Evolutionary conservation across 2,113 vertebrate genomes (phyloP).

Genomic region (Lophotis ruficrista): DNA sequence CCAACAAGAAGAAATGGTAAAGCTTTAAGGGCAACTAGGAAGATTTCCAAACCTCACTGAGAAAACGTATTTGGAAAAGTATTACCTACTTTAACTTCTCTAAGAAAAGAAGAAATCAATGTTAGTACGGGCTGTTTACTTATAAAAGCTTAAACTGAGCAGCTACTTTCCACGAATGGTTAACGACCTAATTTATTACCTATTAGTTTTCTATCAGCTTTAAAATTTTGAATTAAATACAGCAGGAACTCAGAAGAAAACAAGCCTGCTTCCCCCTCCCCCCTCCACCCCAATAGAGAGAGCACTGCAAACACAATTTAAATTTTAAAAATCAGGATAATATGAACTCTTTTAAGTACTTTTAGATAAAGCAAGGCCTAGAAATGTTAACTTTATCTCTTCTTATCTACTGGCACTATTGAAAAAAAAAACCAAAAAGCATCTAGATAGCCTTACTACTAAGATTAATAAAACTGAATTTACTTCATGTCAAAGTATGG

Average conservation of each 20-base stretch:
- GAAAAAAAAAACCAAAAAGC: not conserved
- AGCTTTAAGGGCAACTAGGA: not conserved
- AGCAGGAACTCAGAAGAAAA: not conserved
- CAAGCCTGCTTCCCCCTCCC: not conserved
- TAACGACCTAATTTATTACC: not conserved
- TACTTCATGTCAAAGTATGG: not conserved
- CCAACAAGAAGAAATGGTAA: not conserved
- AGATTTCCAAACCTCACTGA: not conserved
- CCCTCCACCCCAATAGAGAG: not conserved
- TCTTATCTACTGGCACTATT: not conserved
- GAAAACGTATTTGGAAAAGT: not conserved
- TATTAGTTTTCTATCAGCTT: not conserved
- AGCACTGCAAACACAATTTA: not conserved
- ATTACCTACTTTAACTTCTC: not conserved
- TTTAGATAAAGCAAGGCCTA: not conserved
- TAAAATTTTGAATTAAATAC: not conserved
- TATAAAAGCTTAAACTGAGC: not conserved
- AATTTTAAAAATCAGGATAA: not conserved
- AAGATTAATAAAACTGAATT: not conserved
- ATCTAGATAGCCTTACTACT: not conserved
- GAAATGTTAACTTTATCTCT: not conserved
- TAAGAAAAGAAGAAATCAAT: not conserved
- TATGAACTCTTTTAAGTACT: not conserved
- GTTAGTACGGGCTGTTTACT: not conserved
- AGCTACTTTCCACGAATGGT: not conserved